A percentile compares a stretch with the other conserved stretches of the same genome.
phyloP scores from a whole-genome alignment of 2,797 vertebrate genomes.

The Acomys russatus region DNA sequence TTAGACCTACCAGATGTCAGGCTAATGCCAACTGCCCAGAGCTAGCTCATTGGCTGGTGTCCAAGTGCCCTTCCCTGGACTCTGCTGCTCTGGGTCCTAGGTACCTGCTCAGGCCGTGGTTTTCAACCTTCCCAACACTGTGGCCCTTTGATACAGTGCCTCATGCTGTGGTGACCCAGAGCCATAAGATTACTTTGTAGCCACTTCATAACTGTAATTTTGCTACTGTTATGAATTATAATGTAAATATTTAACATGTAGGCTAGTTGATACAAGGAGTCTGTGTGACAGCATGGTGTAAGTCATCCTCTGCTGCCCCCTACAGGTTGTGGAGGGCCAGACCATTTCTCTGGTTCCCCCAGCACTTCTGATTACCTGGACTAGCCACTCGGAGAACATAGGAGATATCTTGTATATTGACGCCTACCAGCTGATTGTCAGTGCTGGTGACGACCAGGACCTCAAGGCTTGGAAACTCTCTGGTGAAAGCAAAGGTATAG shows the following conservation, averaged over 20 bases:
- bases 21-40: background rate
- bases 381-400: slow-evolving; percentile 81
- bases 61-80: background rate
- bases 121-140: background rate
- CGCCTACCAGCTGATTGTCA: slow-evolving; percentile 80
- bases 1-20: background rate
- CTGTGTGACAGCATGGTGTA: background rate
- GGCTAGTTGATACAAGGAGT: background rate
- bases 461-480: slow-evolving; percentile 80
- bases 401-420: slow-evolving; percentile 78
- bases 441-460: slow-evolving; percentile 79
- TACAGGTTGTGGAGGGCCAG: slow-evolving; percentile 81
- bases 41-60: background rate
- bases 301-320: slow-evolving; percentile 33
- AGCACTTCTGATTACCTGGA: slow-evolving; percentile 83
- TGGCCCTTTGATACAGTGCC: background rate
- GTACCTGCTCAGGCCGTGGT: background rate
- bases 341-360: slow-evolving; percentile 83
- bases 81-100: background rate
- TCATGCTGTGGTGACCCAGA: background rate
- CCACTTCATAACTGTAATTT: background rate
- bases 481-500: slow-evolving; percentile 74
- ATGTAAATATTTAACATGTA: background rate
- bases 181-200: background rate
- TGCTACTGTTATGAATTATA: background rate